phyloP scores from a whole-genome alignment of 2,113 vertebrate species.

The Prolemur simus region DNA sequence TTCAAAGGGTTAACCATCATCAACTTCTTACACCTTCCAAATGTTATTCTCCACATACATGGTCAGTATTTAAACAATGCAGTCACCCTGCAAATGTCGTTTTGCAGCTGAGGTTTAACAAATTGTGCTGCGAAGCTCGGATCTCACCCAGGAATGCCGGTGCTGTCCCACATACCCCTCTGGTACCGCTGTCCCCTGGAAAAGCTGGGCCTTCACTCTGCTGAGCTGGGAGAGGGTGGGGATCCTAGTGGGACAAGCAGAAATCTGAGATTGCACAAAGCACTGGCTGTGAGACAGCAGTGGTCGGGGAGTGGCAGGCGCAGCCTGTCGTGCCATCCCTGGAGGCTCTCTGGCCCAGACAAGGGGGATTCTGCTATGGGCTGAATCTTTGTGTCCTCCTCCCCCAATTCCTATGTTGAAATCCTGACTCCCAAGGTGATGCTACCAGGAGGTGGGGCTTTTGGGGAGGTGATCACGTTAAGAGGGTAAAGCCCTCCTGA shows the following conservation, averaged over 20 bases:
- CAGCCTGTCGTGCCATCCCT: fast-evolving
- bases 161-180: too few relatives aligned
- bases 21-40: neutral
- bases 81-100: too few relatives aligned
- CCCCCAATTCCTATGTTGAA: neutral
- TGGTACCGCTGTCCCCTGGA: neutral
- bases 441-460: neutral
- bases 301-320: neutral
- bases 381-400: neutral
- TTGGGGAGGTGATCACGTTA: neutral
- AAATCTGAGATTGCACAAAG: neutral
- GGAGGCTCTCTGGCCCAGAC: neutral
- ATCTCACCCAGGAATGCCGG: neutral
- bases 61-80: neutral
- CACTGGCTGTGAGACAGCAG: too few relatives aligned
- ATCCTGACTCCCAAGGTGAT: neutral
- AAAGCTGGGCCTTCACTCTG: neutral
- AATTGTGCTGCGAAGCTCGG: neutral
- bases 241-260: too few relatives aligned
- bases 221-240: neutral
- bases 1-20: neutral
- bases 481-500: neutral
- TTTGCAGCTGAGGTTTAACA: neutral
- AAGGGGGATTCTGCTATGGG: too few relatives aligned
- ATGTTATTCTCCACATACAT: neutral